Base-by-base conservation (phyloP, 1,140 invertebrate genomes). In the Pseudomyrmex gracilis region DNA sequence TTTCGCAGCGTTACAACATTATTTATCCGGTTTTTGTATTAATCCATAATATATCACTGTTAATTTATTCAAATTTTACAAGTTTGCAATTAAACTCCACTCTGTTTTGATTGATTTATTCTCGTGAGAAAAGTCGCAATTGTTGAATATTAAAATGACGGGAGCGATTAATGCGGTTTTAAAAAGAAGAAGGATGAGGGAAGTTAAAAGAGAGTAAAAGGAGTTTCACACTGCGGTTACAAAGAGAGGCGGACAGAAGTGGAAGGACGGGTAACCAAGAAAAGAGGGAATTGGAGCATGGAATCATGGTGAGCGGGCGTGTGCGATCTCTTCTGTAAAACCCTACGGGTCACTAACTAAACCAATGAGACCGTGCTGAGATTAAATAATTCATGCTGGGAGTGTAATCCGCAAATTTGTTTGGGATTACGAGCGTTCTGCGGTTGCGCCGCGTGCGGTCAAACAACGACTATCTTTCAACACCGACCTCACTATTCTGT, bases 331-430 rank as follows among this genome's bases (percentile, higher is more conserved):
- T 84, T 82, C 71, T 85, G 86, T 84, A 87, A 87, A 85, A 91
- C 87, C 88, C 90, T 84, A 90, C 88, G 89, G 89, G 91, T 91
- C 91, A 90, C 92, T 91, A 92, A 92, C 92, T 92, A 92, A 92
- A 92, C 92, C 91, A 92, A 91, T 92, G 90, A 92, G 89, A 89
- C 87, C 91, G 91, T 91, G 91, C 90, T 90, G 92, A 90, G 92
- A 92, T 92, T 92, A 93, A 93, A 93, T 92, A 93, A 93, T 93
- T 92, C 92, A 92, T 90, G 92, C 93, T 92, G 91, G 77, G 92
- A 91, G 89, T 90, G 90, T 92, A 93, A 93, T 93, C 92, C 92
- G 92, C 92, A 93, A 93, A 93, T 93, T 92, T 92, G 93, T 92
- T 91, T 92, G 90, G 91, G 92, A 93, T 93, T 92, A 92, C 91